Conservation (phyloP, 2,888 invertebrate genomes). For the Thalpophila matura region DNA sequence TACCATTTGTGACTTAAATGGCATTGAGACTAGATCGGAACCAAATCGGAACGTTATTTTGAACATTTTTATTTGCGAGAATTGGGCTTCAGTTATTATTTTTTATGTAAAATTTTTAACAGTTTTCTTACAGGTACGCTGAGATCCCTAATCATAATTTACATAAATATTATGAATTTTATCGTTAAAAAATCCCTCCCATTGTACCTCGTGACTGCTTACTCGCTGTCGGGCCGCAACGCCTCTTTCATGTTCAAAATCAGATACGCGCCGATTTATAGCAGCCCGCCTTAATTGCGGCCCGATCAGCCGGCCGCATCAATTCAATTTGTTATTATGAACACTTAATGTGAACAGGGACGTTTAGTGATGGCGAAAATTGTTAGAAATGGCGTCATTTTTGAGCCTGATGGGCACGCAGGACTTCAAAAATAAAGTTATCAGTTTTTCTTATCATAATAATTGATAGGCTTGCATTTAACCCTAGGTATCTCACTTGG, state of each 20-base stretch:
- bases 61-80: no score
- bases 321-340: constrained; percentile 87
- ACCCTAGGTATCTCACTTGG: no score
- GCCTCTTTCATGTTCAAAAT: constrained; percentile 88
- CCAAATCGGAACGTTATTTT: no score
- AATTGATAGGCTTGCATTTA: no score
- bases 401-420: neutral
- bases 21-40: no score
- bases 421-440: neutral
- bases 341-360: constrained; percentile 69
- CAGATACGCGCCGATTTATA: constrained; percentile 86
- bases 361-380: constrained; percentile 28
- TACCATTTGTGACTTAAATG: no score
- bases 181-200: constrained; percentile 48
- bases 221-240: constrained; percentile 77
- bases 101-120: no score
- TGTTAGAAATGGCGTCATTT: constrained; percentile 13
- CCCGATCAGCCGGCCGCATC: constrained; percentile 76
- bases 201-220: constrained; percentile 59
- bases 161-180: constrained; percentile 42
- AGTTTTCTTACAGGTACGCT: neutral
- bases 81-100: no score
- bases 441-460: no score
- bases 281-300: constrained; percentile 86
- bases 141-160: constrained; percentile 41